Evolutionary conservation across 2,113 vertebrate genomes (phyloP), one percentile per base, ranked within the genome.

Genomic region (Hemiprocne comata): DNA sequence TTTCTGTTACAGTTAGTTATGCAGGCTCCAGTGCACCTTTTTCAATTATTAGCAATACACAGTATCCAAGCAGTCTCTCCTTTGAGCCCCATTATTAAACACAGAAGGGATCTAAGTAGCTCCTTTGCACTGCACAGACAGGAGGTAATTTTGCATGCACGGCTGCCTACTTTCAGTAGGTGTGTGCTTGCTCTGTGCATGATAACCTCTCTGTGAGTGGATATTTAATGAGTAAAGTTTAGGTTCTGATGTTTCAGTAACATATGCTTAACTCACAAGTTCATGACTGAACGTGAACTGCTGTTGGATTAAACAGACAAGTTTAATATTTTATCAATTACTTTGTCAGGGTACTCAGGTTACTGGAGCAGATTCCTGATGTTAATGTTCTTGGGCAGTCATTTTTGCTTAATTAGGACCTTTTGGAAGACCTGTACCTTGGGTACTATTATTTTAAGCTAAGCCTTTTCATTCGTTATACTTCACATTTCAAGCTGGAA

Each of bases 21-120:
- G 85, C 83, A 97, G 81, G 91, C 85, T 95, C 54, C 88, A 92
- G 20, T 93, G 94, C 79, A 93, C 76, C 83, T 94, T 94, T 95
- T 89, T 1, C 84, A 77, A 6, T 90, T 90, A 93, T 91, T 94
- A 95, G 90, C 83, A 90, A 54, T 87, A 94, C 81, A 92, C 87
- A 93, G 87, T 87, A 90, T 94, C 92, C 58, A 92, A 90, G 50
- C 85, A 90, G 70, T 77, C 48, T 79, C 64, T 94, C 82, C 61
- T 95, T 64, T 87, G 60, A 66, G 71, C 38, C n/a, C 69, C 54
- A 23, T 71, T 89, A 60, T 72, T 81, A 66, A 85, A 42, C 66
- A 33, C 84, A 92, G 77, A 84, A 82, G 79, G 73, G 55, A 79
- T 64, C 54, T 66, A 87, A 83, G 87, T n/a, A 83, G 46, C 73